Evolutionary conservation across 2,888 invertebrate species (phyloP).

Genomic region (Drosophila hamatofila): DNA sequence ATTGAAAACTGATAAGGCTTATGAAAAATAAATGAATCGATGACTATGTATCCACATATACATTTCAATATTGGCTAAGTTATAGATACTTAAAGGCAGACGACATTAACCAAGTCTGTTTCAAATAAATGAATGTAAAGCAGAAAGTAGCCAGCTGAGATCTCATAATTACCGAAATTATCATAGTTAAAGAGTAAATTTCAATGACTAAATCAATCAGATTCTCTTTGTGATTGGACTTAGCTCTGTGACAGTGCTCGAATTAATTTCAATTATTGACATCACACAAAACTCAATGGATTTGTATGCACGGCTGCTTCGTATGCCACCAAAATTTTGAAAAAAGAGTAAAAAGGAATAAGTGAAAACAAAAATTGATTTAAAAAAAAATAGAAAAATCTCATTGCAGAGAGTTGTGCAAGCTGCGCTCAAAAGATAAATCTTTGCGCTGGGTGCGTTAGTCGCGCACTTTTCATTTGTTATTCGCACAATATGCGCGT

Average conservation of each 20-base stretch:
- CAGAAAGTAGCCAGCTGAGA: too few relatives aligned
- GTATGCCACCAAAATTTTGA: slow-evolving; percentile 7
- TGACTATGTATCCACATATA: background rate
- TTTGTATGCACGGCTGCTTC: slow-evolving; percentile 19
- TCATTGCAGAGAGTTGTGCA: slow-evolving; percentile 37
- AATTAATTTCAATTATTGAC: slow-evolving; percentile 48
- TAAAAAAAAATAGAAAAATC: slow-evolving; percentile 11
- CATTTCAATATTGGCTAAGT: too few relatives aligned
- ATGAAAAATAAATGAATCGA: background rate
- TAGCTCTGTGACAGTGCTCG: slow-evolving; percentile 15
- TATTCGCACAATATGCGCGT: slow-evolving; percentile 79
- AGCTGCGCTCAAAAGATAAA: slow-evolving; percentile 58
- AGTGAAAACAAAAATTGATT: slow-evolving; percentile 21
- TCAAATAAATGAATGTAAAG: too few relatives aligned
- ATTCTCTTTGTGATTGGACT: background rate
- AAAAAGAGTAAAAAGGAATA: background rate
- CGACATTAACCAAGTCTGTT: background rate
- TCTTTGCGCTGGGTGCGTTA: slow-evolving; percentile 49
- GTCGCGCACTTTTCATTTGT: slow-evolving; percentile 73
- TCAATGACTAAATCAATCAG: slow-evolving; percentile 13
- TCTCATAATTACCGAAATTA: background rate
- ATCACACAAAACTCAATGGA: slow-evolving; percentile 19
- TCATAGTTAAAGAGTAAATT: background rate
- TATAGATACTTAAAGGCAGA: too few relatives aligned
- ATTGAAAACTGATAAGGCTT: background rate